phyloP scores from a whole-genome alignment of 2,113 vertebrate species.

The Callopanchax toddi region DNA sequence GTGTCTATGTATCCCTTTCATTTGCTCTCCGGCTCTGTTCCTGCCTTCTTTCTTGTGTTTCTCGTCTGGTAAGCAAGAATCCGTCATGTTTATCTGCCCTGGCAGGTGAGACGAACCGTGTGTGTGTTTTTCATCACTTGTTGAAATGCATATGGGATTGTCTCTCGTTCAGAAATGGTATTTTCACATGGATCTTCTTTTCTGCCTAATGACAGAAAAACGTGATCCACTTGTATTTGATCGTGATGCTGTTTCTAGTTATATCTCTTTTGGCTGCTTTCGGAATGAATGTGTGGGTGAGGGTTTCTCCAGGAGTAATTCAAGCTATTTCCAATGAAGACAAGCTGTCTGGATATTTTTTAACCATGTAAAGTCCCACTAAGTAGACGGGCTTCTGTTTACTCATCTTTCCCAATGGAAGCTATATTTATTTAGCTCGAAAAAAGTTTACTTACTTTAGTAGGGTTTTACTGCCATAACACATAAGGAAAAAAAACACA shows the following conservation, averaged over 20 bases:
- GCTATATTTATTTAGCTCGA: slow-evolving; percentile 9
- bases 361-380: slow-evolving; percentile 29
- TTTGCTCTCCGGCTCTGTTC: background rate
- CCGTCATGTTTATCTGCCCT: slow-evolving; percentile 32
- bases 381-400: background rate
- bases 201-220: slow-evolving; percentile 3
- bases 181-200: slow-evolving; percentile 18
- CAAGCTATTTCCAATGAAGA: slow-evolving; percentile 22
- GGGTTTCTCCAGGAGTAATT: slow-evolving; percentile 20
- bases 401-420: slow-evolving; percentile 23
- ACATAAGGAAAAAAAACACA: too few species aligned
- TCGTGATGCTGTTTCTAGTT: slow-evolving; percentile 17
- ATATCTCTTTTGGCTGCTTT: slow-evolving; percentile 19
- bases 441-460: background rate
- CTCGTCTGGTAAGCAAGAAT: slow-evolving; percentile 46
- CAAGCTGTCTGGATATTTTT: slow-evolving; percentile 13
- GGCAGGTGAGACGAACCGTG: slow-evolving; percentile 38
- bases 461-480: too few species aligned
- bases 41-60: slow-evolving; percentile 20
- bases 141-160: background rate
- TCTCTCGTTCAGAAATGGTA: slow-evolving; percentile 34
- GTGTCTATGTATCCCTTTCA: slow-evolving; percentile 12
- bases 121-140: slow-evolving; percentile 39
- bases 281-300: slow-evolving; percentile 11
- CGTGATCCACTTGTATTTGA: slow-evolving; percentile 17